Percentiles rank a stretch among this genome's conserved stretches.
Evolutionary conservation across 2,888 invertebrate species (phyloP).

Genomic region (Fragum whitleyi): DNA sequence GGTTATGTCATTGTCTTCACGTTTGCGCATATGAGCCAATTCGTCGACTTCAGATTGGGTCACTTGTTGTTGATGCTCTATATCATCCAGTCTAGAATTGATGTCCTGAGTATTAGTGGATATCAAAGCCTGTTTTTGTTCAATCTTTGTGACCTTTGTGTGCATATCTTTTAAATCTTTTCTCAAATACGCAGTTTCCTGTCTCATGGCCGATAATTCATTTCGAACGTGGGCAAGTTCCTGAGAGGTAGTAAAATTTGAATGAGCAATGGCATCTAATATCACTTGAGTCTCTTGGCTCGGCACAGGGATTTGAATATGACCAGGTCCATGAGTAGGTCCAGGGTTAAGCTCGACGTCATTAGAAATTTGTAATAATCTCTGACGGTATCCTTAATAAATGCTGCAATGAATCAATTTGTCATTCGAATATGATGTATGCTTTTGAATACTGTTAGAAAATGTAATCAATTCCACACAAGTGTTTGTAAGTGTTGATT

Average conservation of each 20-base stretch:
- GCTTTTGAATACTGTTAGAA: not conserved
- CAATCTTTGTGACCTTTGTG: not conserved
- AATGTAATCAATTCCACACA: not conserved
- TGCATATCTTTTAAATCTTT: not conserved
- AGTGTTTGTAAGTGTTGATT: not conserved
- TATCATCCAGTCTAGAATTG: not conserved
- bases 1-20: not conserved
- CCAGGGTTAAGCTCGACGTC: not conserved
- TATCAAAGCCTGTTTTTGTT: not conserved
- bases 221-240: not conserved
- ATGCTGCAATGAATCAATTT: not conserved
- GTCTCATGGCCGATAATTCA: not conserved
- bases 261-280: not conserved
- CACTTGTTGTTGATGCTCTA: not conserved
- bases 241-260: not conserved
- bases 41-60: not conserved
- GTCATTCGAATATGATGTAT: not conserved
- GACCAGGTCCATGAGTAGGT: not conserved
- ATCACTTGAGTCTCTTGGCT: not conserved
- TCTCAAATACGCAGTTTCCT: not conserved
- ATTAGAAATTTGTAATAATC: not conserved
- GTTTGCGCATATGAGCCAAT: not conserved
- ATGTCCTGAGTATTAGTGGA: not conserved
- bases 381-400: not conserved
- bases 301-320: not conserved